These are phyloP conservation scores for Phrynosoma blainvillii DNA, from an alignment of 2,113 vertebrate species.

Conservation along the genomic window DNA sequence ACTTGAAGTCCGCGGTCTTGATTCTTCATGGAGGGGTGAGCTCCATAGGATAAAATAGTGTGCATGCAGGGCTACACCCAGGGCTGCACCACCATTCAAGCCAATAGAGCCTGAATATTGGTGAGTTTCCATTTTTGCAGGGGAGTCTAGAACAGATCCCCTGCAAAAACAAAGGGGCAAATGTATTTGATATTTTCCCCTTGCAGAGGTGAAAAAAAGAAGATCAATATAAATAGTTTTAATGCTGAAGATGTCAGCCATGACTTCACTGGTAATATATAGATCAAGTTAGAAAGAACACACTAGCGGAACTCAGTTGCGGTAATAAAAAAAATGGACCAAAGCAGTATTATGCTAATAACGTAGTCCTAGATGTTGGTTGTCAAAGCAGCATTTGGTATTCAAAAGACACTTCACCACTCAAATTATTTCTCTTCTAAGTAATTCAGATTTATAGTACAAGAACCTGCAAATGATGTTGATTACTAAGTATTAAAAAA, in stretches of 20 bases:
- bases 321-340: background rate
- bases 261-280: background rate
- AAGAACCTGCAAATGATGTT: constrained; percentile 40
- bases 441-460: constrained; percentile 10
- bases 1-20: no score
- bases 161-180: no score
- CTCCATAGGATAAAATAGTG: no score
- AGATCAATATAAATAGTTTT: constrained; percentile 26
- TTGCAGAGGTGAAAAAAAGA: background rate
- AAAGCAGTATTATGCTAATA: background rate
- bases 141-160: no score
- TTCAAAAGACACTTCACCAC: constrained; percentile 17
- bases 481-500: constrained; percentile 16
- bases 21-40: no score
- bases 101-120: no score
- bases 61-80: no score
- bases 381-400: constrained; percentile 14
- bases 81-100: no score
- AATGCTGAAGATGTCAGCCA: constrained; percentile 8
- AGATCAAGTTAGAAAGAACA: background rate
- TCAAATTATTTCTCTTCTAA: constrained; percentile 33
- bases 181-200: background rate
- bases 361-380: background rate
- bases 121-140: no score
- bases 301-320: background rate